These are phyloP conservation scores for Thera britannica DNA, from an alignment of 2,888 invertebrate species.

Conservation along the genomic window DNA sequence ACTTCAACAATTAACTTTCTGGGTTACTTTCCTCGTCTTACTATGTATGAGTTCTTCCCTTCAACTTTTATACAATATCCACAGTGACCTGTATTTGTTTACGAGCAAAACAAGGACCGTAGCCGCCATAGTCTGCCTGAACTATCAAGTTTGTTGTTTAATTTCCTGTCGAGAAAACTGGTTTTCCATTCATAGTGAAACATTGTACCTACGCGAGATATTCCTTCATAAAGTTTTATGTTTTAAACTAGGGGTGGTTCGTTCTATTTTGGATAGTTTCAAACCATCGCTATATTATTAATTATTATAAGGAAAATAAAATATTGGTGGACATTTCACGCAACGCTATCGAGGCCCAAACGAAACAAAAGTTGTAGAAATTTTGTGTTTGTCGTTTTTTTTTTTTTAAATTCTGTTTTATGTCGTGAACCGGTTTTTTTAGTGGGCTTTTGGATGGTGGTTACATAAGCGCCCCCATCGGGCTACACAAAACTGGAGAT, in stretches of 20 bases:
- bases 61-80: constrained; percentile 44
- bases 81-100: constrained; percentile 44
- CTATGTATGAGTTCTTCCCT: constrained; percentile 43
- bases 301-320: constrained; percentile 11
- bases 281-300: background rate
- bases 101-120: constrained; percentile 35
- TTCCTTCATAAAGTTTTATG: constrained; percentile 33
- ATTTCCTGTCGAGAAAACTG: constrained; percentile 44
- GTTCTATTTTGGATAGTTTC: too few species aligned
- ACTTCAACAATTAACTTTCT: constrained; percentile 52
- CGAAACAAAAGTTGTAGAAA: too few species aligned
- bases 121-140: constrained; percentile 34
- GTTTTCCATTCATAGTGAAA: constrained; percentile 36
- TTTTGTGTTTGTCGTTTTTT: too few species aligned
- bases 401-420: constrained; percentile 20
- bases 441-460: too few species aligned
- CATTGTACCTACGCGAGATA: constrained; percentile 30
- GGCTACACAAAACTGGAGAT: too few species aligned
- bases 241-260: constrained; percentile 7
- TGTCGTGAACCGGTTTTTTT: too few species aligned
- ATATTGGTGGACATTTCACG: too few species aligned
- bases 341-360: too few species aligned
- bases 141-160: constrained; percentile 45
- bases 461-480: too few species aligned
- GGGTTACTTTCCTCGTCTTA: constrained; percentile 36